Evolutionary conservation across 1,140 invertebrate genomes (phyloP).

Genomic region (Colletes latitarsis): DNA sequence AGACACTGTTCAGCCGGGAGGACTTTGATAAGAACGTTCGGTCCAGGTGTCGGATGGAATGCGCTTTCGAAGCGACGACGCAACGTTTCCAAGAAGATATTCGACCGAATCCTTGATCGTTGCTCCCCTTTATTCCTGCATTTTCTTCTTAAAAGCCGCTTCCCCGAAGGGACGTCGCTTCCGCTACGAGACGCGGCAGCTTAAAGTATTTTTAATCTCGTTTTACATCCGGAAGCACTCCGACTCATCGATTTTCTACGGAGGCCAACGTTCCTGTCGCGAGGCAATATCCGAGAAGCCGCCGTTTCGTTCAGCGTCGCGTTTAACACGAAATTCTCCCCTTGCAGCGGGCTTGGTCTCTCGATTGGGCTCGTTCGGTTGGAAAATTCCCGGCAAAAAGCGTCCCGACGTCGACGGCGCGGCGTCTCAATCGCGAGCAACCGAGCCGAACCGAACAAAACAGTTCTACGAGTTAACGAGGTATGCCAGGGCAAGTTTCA

Average conservation of each 20-base stretch:
- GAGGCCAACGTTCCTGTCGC: background rate
- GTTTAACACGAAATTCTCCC: slow-evolving; percentile 9
- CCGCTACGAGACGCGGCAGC: background rate
- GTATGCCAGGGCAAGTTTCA: slow-evolving; percentile 11
- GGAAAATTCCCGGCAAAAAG: slow-evolving; percentile 29
- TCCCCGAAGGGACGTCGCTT: background rate
- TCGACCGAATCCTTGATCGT: background rate
- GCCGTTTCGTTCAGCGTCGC: slow-evolving; percentile 8
- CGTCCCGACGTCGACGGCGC: background rate
- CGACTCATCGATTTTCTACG: slow-evolving; percentile 24
- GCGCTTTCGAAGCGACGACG: slow-evolving; percentile 26
- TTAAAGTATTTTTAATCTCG: slow-evolving; percentile 46
- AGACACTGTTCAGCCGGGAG: background rate
- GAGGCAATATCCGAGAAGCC: slow-evolving; percentile 21
- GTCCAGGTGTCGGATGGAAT: slow-evolving; percentile 23
- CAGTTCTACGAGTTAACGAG: slow-evolving; percentile 35
- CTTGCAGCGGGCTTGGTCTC: background rate
- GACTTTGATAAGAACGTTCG: slow-evolving; percentile 24
- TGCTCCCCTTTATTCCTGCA: too few relatives aligned
- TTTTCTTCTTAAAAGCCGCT: background rate
- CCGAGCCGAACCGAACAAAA: slow-evolving; percentile 22
- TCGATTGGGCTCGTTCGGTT: slow-evolving; percentile 22
- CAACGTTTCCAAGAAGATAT: slow-evolving; percentile 22
- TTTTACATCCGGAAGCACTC: slow-evolving; percentile 15
- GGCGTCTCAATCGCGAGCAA: slow-evolving; percentile 28